phyloP scores from a whole-genome alignment of 2,888 invertebrate genomes.

The Mylabris sibirica region DNA sequence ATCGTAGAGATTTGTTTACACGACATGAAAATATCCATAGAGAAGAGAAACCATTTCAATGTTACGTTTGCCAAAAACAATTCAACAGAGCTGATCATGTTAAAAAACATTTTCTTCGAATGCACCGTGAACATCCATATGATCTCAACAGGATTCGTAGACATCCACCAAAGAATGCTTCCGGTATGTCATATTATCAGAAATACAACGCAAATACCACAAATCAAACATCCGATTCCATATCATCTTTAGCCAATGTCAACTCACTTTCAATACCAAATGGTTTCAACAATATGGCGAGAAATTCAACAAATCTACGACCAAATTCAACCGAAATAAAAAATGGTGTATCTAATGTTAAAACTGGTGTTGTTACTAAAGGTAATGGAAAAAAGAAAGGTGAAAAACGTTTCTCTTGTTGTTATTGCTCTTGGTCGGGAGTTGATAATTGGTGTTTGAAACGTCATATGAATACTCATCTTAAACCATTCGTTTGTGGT shows the following conservation, averaged over 20 bases:
- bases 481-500: slow-evolving; percentile 90
- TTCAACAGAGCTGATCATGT: slow-evolving; percentile 95
- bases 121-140: slow-evolving; percentile 90
- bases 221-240: slow-evolving; percentile 49
- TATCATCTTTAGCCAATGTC: slow-evolving; percentile 43
- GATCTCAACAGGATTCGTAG: slow-evolving; percentile 83
- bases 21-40: slow-evolving; percentile 93
- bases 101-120: slow-evolving; percentile 90
- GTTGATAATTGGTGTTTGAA: slow-evolving; percentile 95
- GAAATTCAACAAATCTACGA: slow-evolving; percentile 44
- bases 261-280: slow-evolving; percentile 55
- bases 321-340: slow-evolving; percentile 49
- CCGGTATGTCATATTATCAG: slow-evolving; percentile 63
- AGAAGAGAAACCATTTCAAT: slow-evolving; percentile 93
- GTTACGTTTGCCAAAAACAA: slow-evolving; percentile 90
- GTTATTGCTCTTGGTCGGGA: slow-evolving; percentile 91
- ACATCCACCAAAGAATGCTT: slow-evolving; percentile 68
- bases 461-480: slow-evolving; percentile 89
- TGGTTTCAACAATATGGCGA: slow-evolving; percentile 52
- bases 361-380: slow-evolving; percentile 48
- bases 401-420: slow-evolving; percentile 71
- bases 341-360: slow-evolving; percentile 36
- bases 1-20: slow-evolving; percentile 88
- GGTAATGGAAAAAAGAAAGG: slow-evolving; percentile 58
- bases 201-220: slow-evolving; percentile 57